Evolutionary conservation across 2,888 invertebrate genomes (phyloP), one percentile per base, ranked within the genome.

Genomic region (Alloplasta piceator): DNA sequence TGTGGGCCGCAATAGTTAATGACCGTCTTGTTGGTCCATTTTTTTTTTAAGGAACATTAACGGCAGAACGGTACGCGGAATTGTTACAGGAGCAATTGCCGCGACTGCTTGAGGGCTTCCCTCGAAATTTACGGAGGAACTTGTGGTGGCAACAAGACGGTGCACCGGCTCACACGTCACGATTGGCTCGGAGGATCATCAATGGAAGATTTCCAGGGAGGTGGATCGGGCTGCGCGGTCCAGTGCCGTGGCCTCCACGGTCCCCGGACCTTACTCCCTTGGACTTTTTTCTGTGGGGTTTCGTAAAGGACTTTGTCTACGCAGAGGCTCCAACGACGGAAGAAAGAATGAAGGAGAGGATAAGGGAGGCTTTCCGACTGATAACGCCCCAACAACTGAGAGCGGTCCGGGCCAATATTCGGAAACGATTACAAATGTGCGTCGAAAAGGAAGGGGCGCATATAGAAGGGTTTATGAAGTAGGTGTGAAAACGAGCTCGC

Each of bases 11-110:
- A 14, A 77, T 77, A 41, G 36, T 81, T 50, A 63, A 73, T 61
- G 73, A 64, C 6, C 67, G 75, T 63, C 43, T 80, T 12, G 71
- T 86, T 39, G 83, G 85, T 41, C 85, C 84, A n/a, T n/a, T n/a
- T n/a, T n/a, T n/a, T n/a, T n/a, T n/a, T n/a, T n/a, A n/a, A n/a
- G n/a, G n/a, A n/a, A 74, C 68, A 60, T 50, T 85, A 39, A 85
- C 73, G 36, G 85, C 79, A 14, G 66, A 48, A 43, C 41, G 61
- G 9, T 86, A 84, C 67, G 66, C 80, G 41, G 67, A 84, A 14
- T 84, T 41, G n/a, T 26, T 36, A 52, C n/a, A 48, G 58, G 60
- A 67, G 36, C 38, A 38, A 7, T 16, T 67, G 55, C 67, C 55
- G 10, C 41, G 55, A 56, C 55, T 67, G 67, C 67, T 67, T 16